Evolutionary conservation across 1,140 invertebrate genomes (phyloP).

Genomic region (Lasioglossum baleicum): DNA sequence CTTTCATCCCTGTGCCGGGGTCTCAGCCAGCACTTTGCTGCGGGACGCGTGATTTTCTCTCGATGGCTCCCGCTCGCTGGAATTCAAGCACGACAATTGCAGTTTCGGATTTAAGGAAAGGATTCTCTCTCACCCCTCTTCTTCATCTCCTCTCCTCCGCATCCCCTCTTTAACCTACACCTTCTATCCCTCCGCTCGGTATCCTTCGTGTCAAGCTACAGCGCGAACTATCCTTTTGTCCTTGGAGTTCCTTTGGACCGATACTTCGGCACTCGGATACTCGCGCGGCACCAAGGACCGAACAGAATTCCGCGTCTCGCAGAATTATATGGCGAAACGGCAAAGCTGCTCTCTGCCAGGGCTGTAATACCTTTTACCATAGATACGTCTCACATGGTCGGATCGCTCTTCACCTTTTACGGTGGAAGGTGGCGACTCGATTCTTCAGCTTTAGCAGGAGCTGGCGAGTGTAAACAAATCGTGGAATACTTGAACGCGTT

Average conservation of each 20-base stretch:
- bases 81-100: slow-evolving; percentile 12
- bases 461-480: too few relatives aligned
- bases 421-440: too few relatives aligned
- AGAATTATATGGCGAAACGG: slow-evolving; percentile 53
- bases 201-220: slow-evolving; percentile 42
- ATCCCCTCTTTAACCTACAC: background rate
- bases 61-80: slow-evolving; percentile 45
- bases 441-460: too few relatives aligned
- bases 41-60: slow-evolving; percentile 45
- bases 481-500: too few relatives aligned
- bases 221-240: slow-evolving; percentile 61
- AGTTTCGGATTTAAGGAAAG: slow-evolving; percentile 24
- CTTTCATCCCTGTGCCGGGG: background rate
- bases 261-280: slow-evolving; percentile 48
- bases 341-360: slow-evolving; percentile 45
- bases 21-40: slow-evolving; percentile 38
- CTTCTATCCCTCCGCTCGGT: background rate
- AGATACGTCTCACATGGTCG: slow-evolving; percentile 12
- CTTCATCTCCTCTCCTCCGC: background rate
- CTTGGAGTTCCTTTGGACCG: slow-evolving; percentile 54
- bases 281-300: slow-evolving; percentile 36
- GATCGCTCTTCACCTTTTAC: background rate
- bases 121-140: background rate
- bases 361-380: slow-evolving; percentile 48
- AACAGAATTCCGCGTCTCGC: slow-evolving; percentile 53